These are phyloP conservation scores for Lumbricus terrestris DNA, from an alignment of 2,888 invertebrate genomes.

Conservation along the genomic window DNA sequence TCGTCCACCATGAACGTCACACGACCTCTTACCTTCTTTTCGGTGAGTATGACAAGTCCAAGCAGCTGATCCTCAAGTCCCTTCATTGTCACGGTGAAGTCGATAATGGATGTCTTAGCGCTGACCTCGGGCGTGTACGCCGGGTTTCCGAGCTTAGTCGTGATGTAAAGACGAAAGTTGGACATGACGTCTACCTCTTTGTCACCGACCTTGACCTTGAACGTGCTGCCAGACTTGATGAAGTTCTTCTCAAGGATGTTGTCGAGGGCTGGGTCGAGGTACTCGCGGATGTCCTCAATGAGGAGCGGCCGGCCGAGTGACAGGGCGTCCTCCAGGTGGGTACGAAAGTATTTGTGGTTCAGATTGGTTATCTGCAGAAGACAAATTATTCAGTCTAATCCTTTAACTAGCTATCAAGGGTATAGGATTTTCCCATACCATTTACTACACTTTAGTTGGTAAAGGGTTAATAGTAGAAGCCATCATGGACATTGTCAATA, in stretches of 20 bases:
- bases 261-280: conserved; percentile 91
- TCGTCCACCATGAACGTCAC: too few relatives aligned
- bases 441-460: too few relatives aligned
- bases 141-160: conserved; percentile 92
- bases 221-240: conserved; percentile 78
- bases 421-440: too few relatives aligned
- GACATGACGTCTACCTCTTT: conserved; percentile 96
- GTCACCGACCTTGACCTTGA: conserved; percentile 65
- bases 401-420: too few relatives aligned
- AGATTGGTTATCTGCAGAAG: conserved; percentile 79
- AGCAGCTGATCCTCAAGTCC: conserved; percentile 92
- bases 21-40: conserved; percentile 69
- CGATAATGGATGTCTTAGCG: conserved; percentile 93
- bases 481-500: not conserved
- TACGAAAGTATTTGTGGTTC: conserved; percentile 93
- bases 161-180: conserved; percentile 90
- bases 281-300: conserved; percentile 91
- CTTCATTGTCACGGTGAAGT: conserved; percentile 94
- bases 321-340: conserved; percentile 83
- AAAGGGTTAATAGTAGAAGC: not conserved
- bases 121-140: conserved; percentile 94
- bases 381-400: not conserved
- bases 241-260: conserved; percentile 96
- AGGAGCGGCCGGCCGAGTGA: conserved; percentile 83
- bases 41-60: conserved; percentile 88